Evolutionary conservation across 2,113 vertebrate genomes (phyloP), one percentile per base, ranked within the genome.

Genomic region (Ceyx margarethae): DNA sequence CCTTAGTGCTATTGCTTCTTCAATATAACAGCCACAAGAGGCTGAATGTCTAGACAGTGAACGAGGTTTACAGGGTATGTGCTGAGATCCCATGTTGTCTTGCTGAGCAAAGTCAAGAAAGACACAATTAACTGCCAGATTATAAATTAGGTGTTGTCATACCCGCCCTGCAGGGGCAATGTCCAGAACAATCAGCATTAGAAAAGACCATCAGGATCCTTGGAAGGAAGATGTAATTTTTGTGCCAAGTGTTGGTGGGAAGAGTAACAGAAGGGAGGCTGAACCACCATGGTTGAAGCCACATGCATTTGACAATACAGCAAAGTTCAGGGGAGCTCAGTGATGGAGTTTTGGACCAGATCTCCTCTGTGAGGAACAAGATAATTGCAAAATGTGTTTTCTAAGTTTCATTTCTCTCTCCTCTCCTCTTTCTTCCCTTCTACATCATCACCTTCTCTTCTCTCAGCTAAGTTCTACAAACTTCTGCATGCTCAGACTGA

Each of bases 21-120:
- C 42, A 69, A 11, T 0, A 0, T 5, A 84, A 48, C 28, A 81
- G 42, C 35, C 0, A 0, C 18, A 33, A 58, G 10, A 69, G 15
- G 6, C 6, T 72, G 13, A 11, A 26, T 21, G 4, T 43, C 60
- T 12, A 11, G 25, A 22, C 16, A 33, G 13, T 1, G 11, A 87
- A 6, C 12, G 28, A 73, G 20, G 42, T 62, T 79, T 68, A 42
- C 35, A 42, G 45, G 66, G n/a, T 61, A 54, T 26, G 8, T 3
- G 84, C 64, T 61, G 76, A 68, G 53, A 45, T 89, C 10, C 48
- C 10, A 2, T 3, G 5, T 7, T 53, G 57, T 43, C 73, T 51
- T 81, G 53, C 71, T 82, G 62, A 76, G 54, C 42, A 69, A 45
- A 74, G n/a, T 48, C 74, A 50, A 86, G 62, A 31, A 66, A 75